Evolutionary conservation across 1,140 invertebrate genomes (phyloP), one percentile per base, ranked within the genome.

Genomic region (Berghia stephanieae): DNA sequence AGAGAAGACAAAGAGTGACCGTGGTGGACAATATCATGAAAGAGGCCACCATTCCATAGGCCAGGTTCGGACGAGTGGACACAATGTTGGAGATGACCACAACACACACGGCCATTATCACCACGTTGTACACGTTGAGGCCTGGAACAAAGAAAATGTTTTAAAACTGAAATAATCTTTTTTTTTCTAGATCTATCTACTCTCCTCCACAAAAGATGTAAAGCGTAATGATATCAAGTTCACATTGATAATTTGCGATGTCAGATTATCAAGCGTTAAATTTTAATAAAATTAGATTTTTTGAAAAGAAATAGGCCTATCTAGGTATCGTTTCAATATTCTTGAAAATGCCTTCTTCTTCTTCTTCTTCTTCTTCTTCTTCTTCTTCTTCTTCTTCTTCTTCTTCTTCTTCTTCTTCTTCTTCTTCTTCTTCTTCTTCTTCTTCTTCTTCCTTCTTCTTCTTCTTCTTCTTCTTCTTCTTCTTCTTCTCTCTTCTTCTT

Each of bases 51-150:
- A 94, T 93, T 57, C 96, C 92, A 85, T 95, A 97, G 38, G 94
- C 94, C 34, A 97, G 84, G 0, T 95, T 96, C 0, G 95, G 94
- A 43, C 94, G 91, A 83, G 96, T 94, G 16, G 94, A 94, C 57
- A 97, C 93, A 16, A 97, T 91, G 84, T 95, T 95, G 6, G 95
- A 95, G 73, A 96, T 90, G 0, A 95, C 94, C 0, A 96, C 94
- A 2, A 96, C 94, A 82, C 96, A 94, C 5, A 93, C 92, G 60
- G 94, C 95, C 40, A 94, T 96, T 75, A 97, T 94, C 21, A 97
- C 95, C 1, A 96, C 95, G 69, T 94, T 96, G 87, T 98, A 97
- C 0, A 98, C 95, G 80, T 94, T 96, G 86, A 97, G 78, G 21
- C 80, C 74, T 76, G 31, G 21, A 43, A 2, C 43, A n/a, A 68